A percentile compares a stretch with the other conserved stretches of the same genome.
phyloP scores from a whole-genome alignment of 2,113 vertebrate genomes.

The Oncorhynchus masou region DNA sequence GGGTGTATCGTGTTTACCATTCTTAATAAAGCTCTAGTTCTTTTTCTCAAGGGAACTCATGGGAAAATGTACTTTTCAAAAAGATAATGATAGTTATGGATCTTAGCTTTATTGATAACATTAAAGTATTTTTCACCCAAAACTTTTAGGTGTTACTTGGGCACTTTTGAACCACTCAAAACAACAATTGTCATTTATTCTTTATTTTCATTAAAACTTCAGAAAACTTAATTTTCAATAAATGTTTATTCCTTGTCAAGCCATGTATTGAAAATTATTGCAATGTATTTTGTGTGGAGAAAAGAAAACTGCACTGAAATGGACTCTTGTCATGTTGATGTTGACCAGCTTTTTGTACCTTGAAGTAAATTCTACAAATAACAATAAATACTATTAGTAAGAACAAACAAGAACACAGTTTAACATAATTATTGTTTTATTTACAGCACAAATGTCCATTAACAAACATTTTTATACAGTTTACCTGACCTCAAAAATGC shows the following conservation, averaged over 20 bases:
- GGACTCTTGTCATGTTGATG: not conserved
- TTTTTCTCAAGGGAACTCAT: constrained; percentile 31
- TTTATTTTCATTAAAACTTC: not conserved
- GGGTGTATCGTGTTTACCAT: constrained; percentile 61
- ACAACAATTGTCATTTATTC: not conserved
- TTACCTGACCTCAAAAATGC: constrained; percentile 61
- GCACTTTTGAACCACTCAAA: not conserved
- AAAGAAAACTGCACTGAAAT: constrained; percentile 1
- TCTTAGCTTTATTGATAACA: not conserved
- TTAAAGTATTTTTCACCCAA: not conserved
- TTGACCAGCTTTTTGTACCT: not conserved
- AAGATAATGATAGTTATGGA: constrained; percentile 19
- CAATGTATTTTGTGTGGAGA: constrained; percentile 9
- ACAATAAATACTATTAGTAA: not conserved
- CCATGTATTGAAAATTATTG: not conserved
- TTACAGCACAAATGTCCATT: constrained; percentile 65
- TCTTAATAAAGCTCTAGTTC: constrained; percentile 32
- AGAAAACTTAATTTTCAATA: not conserved
- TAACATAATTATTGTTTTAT: constrained; percentile 70
- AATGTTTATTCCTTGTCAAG: not conserved
- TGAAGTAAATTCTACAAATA: not conserved
- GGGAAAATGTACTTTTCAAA: constrained; percentile 33
- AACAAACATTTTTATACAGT: constrained; percentile 65
- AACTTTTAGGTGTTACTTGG: not conserved
- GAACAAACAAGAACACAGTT: not conserved